Conservation (phyloP, 2,113 vertebrate genomes). For the Pyxicephalus adspersus region DNA sequence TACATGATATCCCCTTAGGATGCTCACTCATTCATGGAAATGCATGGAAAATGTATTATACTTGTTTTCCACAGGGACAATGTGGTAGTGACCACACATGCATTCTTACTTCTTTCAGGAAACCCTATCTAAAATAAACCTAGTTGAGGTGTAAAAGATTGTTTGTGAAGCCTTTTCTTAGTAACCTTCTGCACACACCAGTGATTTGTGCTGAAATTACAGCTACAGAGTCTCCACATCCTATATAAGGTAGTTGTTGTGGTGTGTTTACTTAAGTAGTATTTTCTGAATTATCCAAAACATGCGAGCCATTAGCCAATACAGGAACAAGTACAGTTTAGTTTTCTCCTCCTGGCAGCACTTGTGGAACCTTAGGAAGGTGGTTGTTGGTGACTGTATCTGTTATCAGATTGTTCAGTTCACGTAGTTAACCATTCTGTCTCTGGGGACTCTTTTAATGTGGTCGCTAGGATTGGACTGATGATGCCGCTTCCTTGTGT, state of each 20-base stretch:
- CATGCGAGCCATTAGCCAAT: neutral
- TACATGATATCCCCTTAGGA: no score
- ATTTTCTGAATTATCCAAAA: neutral
- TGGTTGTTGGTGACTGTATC: conserved; percentile 14
- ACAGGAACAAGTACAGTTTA: neutral
- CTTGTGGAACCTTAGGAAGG: neutral
- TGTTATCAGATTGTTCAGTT: neutral
- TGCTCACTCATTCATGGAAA: no score
- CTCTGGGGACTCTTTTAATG: neutral
- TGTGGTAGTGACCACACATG: no score
- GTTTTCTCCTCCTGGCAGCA: neutral
- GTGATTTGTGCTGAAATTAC: conserved; percentile 23
- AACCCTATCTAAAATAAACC: no score
- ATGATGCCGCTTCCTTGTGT: neutral
- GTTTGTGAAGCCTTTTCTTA: no score
- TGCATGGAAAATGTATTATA: no score
- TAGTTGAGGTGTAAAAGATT: no score
- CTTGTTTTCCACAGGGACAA: no score
- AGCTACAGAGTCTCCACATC: neutral
- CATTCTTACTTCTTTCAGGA: no score
- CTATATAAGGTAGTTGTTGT: neutral
- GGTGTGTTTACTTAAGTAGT: neutral
- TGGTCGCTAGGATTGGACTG: neutral
- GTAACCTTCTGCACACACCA: conserved; percentile 1
- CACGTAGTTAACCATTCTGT: neutral